A percentile compares a stretch with the other conserved stretches of the same genome.
phyloP scores from a whole-genome alignment of 1,140 invertebrate genomes.

The Hycleus phaleratus region DNA sequence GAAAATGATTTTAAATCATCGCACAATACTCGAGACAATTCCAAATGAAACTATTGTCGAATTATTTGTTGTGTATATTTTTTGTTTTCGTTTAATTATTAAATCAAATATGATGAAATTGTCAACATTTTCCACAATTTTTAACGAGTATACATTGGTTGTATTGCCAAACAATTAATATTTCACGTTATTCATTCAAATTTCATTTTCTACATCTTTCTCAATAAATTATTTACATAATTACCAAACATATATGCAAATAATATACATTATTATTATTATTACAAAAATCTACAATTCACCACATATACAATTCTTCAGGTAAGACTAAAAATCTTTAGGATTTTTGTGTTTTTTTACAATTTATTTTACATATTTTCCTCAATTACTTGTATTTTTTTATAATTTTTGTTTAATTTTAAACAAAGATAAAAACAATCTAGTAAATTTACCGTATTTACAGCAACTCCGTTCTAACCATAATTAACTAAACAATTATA shows the following conservation, averaged over 20 bases:
- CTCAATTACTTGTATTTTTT: background rate
- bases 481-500: constrained; percentile 4
- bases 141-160: constrained; percentile 22
- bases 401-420: background rate
- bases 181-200: constrained; percentile 4
- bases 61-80: background rate
- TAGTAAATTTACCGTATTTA: constrained; percentile 1
- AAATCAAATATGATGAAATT: constrained; percentile 3
- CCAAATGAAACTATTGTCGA: background rate
- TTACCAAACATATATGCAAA: constrained; percentile 15
- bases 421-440: background rate
- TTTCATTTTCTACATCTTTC: background rate
- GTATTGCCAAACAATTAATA: constrained; percentile 21
- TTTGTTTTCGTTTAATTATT: too few species aligned
- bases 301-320: constrained; percentile 18
- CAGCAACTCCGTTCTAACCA: background rate
- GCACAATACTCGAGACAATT: background rate
- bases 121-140: constrained; percentile 3
- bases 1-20: background rate
- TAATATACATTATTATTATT: constrained; percentile 23
- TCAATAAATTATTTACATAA: constrained; percentile 16
- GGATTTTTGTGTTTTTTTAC: constrained; percentile 3
- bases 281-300: constrained; percentile 20
- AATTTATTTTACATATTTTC: constrained; percentile 10
- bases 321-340: constrained; percentile 7